phyloP scores from a whole-genome alignment of 2,797 vertebrate species.

The Megaceryle alcyon region DNA sequence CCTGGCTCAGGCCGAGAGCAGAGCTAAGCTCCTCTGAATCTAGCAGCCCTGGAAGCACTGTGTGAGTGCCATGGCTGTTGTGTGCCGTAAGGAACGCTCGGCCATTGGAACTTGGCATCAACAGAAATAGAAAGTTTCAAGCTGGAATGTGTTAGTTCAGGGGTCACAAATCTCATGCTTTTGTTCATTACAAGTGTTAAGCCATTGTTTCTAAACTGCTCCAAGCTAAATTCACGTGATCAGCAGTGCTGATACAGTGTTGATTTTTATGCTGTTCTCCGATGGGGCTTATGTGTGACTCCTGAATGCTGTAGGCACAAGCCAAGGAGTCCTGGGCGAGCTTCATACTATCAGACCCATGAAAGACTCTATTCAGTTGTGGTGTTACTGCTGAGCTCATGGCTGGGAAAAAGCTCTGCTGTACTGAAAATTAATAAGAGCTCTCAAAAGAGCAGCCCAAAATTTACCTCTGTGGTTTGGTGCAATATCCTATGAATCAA shows the following conservation, averaged over 20 bases:
- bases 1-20: neutral
- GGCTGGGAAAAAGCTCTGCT: neutral
- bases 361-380: neutral
- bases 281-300: neutral
- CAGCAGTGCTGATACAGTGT: neutral
- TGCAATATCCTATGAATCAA: slow-evolving; percentile 12
- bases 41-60: neutral
- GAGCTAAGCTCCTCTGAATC: neutral
- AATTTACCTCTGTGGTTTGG: neutral
- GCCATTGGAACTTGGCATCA: neutral
- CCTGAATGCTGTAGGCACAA: neutral
- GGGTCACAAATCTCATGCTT: neutral
- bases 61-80: neutral
- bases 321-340: neutral
- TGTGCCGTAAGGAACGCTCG: neutral
- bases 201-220: neutral
- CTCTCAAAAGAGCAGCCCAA: neutral
- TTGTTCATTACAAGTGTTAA: fast-evolving
- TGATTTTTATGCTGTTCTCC: neutral
- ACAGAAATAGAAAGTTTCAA: neutral
- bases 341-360: neutral
- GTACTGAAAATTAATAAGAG: neutral
- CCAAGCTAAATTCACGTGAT: neutral
- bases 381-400: neutral
- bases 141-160: neutral